Evolutionary conservation across 1,140 invertebrate species (phyloP), one percentile per base, ranked within the genome.

Genomic region (Drosophila tsacasi): DNA sequence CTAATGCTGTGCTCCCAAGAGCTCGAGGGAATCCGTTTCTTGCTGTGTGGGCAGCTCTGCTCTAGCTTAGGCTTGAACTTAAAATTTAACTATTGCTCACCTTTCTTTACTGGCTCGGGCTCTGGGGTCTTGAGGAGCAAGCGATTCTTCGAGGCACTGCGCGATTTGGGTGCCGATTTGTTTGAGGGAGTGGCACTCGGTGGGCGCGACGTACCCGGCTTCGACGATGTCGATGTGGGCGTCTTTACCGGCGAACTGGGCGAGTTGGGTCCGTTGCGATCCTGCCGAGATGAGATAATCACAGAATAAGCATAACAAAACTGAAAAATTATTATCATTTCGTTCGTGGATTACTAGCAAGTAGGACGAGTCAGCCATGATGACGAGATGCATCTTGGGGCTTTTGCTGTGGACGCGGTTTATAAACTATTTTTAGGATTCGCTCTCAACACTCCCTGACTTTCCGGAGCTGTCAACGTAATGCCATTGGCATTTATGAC

Each of bases 61-160:
- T 15, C 3, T 19, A 8, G 1, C 30, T 30, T 30, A 9, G 2
- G 9, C 9, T 30, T 32, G 9, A 32, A 10, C 30, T 32, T 32
- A 32, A 32, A 10, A 32, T 32, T 10, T 0, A 35, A 3, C 0
- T 27, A 30, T 30, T 2, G 12, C 50, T 94, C 93, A 97, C 96
- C 96, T 94, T 97, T 97, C 92, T 96, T 97, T n/a, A 96, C 95
- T 77, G 94, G 93, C 72, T 93, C 92, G 57, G 92, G 89, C 59
- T 93, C 92, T 57, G 92, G 92, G 5, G 91, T 92, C 76, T 93
- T 93, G n/a, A 93, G 82, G 52, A 89, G 78, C 81, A 93, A 79
- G 50, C 92, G 82, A 79, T 91, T 91, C 81, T 92, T 83, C 12
- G 92, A 93, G 65, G 91, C 79, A 71, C 92, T 93, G 49, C 92